A percentile compares a stretch with the other conserved stretches of the same genome.
Evolutionary conservation across 2,888 invertebrate species (phyloP).

Genomic region (Zaprionus obscuricornis): DNA sequence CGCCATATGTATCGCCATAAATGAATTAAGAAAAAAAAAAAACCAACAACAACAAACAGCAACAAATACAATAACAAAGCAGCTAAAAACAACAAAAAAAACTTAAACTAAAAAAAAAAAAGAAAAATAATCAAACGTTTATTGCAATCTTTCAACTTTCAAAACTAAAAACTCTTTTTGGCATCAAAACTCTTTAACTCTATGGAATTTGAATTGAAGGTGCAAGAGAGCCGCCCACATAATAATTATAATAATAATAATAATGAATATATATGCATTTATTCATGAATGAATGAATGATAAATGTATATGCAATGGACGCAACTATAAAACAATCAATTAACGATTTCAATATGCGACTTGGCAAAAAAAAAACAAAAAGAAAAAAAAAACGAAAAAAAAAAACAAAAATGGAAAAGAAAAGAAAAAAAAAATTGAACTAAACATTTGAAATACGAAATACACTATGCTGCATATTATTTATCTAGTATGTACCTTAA

Average conservation of each 20-base stretch:
- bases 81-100: slow-evolving; percentile 49
- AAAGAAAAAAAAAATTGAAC: slow-evolving; percentile 39
- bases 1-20: slow-evolving; percentile 99
- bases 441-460: slow-evolving; percentile 23
- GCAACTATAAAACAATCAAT: slow-evolving; percentile 67
- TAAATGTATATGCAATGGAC: slow-evolving; percentile 55
- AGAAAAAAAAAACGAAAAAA: slow-evolving; percentile 33
- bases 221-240: too few species aligned
- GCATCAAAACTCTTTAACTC: too few species aligned
- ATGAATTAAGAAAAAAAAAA: slow-evolving; percentile 50
- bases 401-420: slow-evolving; percentile 35
- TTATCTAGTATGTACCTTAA: slow-evolving; percentile 74
- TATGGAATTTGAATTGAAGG: too few species aligned
- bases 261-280: slow-evolving; percentile 2
- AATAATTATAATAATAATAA: slow-evolving; percentile 1
- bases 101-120: too few species aligned
- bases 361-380: slow-evolving; percentile 46
- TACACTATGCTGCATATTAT: slow-evolving; percentile 68
- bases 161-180: too few species aligned
- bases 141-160: too few species aligned
- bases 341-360: slow-evolving; percentile 62
- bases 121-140: too few species aligned
- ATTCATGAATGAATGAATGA: slow-evolving; percentile 35
- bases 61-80: slow-evolving; percentile 45
- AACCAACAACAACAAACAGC: slow-evolving; percentile 16